These are phyloP conservation scores for Eidolon dupreanum DNA, from an alignment of 2,797 vertebrate genomes.

Conservation along the genomic window DNA sequence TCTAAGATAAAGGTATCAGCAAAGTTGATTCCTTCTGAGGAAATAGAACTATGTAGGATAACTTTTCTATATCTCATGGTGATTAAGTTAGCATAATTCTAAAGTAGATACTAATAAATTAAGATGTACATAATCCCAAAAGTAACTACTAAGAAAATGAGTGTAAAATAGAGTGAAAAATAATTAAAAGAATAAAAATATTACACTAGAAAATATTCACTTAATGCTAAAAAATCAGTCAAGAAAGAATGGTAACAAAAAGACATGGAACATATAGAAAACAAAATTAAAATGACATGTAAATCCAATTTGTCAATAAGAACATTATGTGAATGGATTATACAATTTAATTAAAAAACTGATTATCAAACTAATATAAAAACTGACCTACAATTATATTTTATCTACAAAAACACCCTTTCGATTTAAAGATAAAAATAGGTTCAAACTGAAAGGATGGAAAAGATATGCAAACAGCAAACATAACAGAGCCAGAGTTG, in stretches of 20 bases:
- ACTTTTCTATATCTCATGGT: too few species aligned
- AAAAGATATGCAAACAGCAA: neutral
- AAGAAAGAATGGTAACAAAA: neutral
- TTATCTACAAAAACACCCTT: neutral
- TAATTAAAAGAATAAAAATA: too few species aligned
- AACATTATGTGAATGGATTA: too few species aligned
- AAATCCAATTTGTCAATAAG: neutral
- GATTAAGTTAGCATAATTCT: too few species aligned
- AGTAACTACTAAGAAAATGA: too few species aligned
- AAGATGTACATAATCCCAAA: too few species aligned
- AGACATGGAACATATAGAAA: neutral
- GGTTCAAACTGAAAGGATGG: neutral
- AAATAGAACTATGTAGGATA: too few species aligned
- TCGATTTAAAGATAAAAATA: neutral
- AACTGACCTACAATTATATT: neutral
- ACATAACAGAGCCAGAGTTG: neutral
- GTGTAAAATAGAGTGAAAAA: too few species aligned
- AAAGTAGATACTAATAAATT: too few species aligned
- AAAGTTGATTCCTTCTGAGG: neutral
- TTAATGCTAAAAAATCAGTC: neutral
- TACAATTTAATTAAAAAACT: too few species aligned
- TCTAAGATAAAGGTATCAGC: neutral
- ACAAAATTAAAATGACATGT: neutral
- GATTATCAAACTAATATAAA: neutral
- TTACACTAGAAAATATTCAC: neutral